Evolutionary conservation across 2,888 invertebrate species (phyloP).

Genomic region (Luperina nickerlii): DNA sequence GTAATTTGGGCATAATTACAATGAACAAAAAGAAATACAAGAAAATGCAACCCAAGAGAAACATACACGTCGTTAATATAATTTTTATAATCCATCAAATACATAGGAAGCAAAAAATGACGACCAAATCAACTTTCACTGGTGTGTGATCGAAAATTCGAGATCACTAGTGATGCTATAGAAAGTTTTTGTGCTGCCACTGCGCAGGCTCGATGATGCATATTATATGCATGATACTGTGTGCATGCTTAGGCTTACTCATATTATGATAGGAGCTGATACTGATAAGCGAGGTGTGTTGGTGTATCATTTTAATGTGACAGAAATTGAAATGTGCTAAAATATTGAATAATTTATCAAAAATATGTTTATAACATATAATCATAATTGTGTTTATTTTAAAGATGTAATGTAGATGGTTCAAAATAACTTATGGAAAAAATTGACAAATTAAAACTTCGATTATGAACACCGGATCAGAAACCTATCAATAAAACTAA

Average conservation of each 20-base stretch:
- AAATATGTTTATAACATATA: no score
- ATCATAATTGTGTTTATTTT: no score
- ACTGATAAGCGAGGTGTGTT: slow-evolving; percentile 16
- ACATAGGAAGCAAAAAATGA: slow-evolving; percentile 20
- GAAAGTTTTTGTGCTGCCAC: slow-evolving; percentile 45
- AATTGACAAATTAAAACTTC: background rate
- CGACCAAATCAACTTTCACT: slow-evolving; percentile 53
- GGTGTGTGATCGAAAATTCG: slow-evolving; percentile 42
- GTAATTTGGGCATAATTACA: background rate
- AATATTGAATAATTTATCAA: background rate
- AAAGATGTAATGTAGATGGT: background rate
- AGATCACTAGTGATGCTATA: slow-evolving; percentile 41
- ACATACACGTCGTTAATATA: background rate
- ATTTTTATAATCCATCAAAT: slow-evolving; percentile 12
- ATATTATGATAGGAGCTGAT: slow-evolving; percentile 16
- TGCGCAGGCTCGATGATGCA: slow-evolving; percentile 16
- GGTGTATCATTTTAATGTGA: slow-evolving; percentile 39
- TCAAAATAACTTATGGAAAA: background rate
- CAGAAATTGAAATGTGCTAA: background rate
- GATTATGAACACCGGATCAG: background rate
- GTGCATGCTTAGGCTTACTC: slow-evolving; percentile 25
- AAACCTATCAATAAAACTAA: background rate
- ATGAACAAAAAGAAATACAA: background rate
- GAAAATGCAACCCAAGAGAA: no score
- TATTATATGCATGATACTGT: slow-evolving; percentile 29